Evolutionary conservation across 2,888 invertebrate species (phyloP), one percentile per base, ranked within the genome.

Genomic region (Dasysyrphus albostriatus): DNA sequence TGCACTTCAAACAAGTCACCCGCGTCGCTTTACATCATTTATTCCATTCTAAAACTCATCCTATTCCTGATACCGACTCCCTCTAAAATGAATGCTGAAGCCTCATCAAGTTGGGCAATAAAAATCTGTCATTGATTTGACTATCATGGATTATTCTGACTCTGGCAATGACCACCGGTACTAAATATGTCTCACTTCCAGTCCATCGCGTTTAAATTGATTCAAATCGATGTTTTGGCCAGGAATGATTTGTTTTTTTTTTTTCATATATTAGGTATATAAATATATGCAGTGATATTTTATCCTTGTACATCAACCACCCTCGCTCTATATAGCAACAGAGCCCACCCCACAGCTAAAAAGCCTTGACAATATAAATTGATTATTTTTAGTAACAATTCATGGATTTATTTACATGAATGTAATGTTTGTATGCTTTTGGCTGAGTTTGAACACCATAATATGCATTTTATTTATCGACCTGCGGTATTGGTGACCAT

Each of bases 111-210:
- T 42, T 51, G 16, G 63, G 47, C 59, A 75, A 87, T 87, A 87
- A 87, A 87, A 87, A 79, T 87, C 67, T 72, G 87, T 83, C 87
- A 83, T 47, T 83, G 72, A 79, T 79, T 65, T 70, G 75, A 78
- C 74, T 83, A 72, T 72, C 87, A 79, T 67, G 83, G 65, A 63
- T 72, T 78, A 83, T 67, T 82, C 47, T 59, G 77, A 78, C 29
- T 81, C 72, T 32, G 69, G 69, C 16, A 82, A 78, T 78, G 85
- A 82, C 82, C 83, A 78, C 75, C 63, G 54, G 32, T 65, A 78
- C 78, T 83, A 87, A 87, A 87, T 87, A 87, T 83, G 87, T 83
- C 83, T 87, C 87, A 67, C 87, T 87, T 87, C 83, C 87, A 79
- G 83, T 72, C 83, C 78, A 75, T 75, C 59, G 87, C 59, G 39